Evolutionary conservation across 2,113 vertebrate genomes (phyloP), one percentile per base, ranked within the genome.

Genomic region (Pithys albifrons): DNA sequence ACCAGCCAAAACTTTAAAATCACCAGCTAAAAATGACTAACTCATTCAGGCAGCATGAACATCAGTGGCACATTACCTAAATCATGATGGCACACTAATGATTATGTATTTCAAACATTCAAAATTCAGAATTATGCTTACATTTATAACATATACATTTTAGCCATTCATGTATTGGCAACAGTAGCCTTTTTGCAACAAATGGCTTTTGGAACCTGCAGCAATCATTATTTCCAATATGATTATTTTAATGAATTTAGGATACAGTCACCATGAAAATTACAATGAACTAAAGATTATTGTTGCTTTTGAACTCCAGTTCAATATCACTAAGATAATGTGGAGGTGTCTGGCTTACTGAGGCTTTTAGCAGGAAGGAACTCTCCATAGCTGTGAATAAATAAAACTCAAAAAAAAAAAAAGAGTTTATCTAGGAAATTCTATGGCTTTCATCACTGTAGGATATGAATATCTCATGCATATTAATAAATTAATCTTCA

Each of bases 401-500:
- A 74, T 89, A 65, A 88, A 93, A 69, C 10, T 46, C 55, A 95
- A 28, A 52, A 27, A 27, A 31, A 39, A 48, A 28, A n/a, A 58
- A 89, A 71, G 14, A 55, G 14, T 39, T 43, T 27, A 52, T 76
- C 89, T 65, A 59, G 58, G 71, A 89, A 58, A n/a, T 77, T 92
- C 64, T n/a, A 17, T 59, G 23, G 16, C 57, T 87, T 95, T 91
- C 71, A 79, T 83, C 71, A 72, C 39, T 65, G n/a, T 76, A 54
- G 31, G 28, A 39, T 76, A 72, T 66, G 15, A 83, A 61, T 25
- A 76, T 49, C 85, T 94, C 62, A 88, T 90, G 74, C 74, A 91
- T 88, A 73, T 85, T 88, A 91, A 91, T 88, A 83, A 85, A 88
- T 79, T 57, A 85, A 66, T 94, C 64, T 76, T 93, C 82, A 66